A percentile compares a stretch with the other conserved stretches of the same genome.
phyloP scores from a whole-genome alignment of 2,113 vertebrate species.

The Pimephales promelas region DNA sequence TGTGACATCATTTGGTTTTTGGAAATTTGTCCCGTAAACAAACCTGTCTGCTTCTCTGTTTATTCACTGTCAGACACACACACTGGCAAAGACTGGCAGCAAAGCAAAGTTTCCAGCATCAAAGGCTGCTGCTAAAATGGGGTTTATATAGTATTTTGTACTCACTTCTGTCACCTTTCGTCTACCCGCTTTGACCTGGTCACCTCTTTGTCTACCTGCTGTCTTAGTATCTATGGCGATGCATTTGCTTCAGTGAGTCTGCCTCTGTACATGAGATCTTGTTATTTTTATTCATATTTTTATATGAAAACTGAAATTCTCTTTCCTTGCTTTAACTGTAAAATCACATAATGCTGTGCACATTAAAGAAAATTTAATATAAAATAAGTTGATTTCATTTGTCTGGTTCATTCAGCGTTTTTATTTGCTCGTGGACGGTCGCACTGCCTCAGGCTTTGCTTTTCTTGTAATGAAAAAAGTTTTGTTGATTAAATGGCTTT shows the following conservation, averaged over 20 bases:
- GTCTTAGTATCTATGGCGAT: conserved; percentile 59
- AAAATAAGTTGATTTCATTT: conserved; percentile 57
- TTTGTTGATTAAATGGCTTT: conserved; percentile 34
- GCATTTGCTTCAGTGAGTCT: conserved; percentile 61
- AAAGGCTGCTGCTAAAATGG: conserved; percentile 44
- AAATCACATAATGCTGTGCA: conserved; percentile 74
- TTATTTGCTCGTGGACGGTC: background rate
- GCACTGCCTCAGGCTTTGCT: background rate
- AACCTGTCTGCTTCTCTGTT: conserved; percentile 44
- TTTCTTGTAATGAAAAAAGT: conserved; percentile 26
- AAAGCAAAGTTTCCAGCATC: conserved; percentile 49
- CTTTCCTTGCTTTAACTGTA: conserved; percentile 74
- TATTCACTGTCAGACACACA: conserved; percentile 57
- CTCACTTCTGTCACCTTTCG: conserved; percentile 61
- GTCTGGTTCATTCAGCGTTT: conserved; percentile 17
- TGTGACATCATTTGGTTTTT: conserved; percentile 6
- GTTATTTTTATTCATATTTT: conserved; percentile 63
- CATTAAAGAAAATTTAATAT: conserved; percentile 76
- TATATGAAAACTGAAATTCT: conserved; percentile 59
- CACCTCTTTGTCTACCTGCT: conserved; percentile 68
- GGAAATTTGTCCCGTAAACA: conserved; percentile 7
- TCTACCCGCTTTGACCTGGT: conserved; percentile 63
- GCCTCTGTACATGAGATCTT: conserved; percentile 60
- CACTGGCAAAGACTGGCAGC: conserved; percentile 56
- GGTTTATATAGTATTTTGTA: conserved; percentile 42